Conservation (phyloP, 2,797 vertebrate species). For the Tauraco hartlaubi region DNA sequence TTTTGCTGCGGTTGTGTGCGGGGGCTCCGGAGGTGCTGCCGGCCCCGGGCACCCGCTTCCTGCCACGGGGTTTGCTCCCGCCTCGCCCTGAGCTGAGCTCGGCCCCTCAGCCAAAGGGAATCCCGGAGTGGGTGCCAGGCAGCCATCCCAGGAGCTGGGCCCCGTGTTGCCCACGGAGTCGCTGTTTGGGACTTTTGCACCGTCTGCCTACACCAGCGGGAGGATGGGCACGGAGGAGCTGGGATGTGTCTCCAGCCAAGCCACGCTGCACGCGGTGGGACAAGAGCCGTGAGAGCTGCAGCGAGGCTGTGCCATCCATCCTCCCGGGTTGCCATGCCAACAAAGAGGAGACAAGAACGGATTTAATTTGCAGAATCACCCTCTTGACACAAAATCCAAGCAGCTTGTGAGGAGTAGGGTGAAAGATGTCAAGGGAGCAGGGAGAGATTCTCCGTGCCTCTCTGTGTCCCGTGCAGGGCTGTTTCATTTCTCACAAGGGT, state of each 20-base stretch:
- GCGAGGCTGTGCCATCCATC: conserved; percentile 55
- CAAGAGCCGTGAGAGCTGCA: not conserved
- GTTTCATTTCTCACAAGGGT: not conserved
- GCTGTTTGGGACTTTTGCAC: not conserved
- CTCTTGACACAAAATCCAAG: conserved; percentile 63
- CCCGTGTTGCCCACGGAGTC: rapidly evolving
- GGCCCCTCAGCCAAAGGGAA: rapidly evolving
- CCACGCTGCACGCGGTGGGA: not conserved
- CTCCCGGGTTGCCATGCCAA: conserved; percentile 67
- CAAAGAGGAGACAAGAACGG: conserved; percentile 30
- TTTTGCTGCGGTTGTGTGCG: rapidly evolving
- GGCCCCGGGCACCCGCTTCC: rapidly evolving
- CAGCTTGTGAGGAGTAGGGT: conserved; percentile 15
- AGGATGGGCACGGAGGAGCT: not conserved
- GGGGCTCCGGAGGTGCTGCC: not conserved
- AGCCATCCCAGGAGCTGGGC: not conserved
- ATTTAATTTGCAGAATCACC: conserved; percentile 69
- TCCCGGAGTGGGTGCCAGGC: not conserved
- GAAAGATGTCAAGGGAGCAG: conserved; percentile 42
- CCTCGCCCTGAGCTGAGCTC: not conserved
- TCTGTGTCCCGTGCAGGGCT: not conserved
- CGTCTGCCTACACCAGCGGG: not conserved
- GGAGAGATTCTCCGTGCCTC: not conserved
- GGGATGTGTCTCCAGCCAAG: not conserved
- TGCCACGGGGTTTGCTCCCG: not conserved